A percentile compares a stretch with the other conserved stretches of the same genome.
These are phyloP conservation scores for Scotopteryx bipunctaria DNA, from an alignment of 2,888 invertebrate species.

Conservation along the genomic window DNA sequence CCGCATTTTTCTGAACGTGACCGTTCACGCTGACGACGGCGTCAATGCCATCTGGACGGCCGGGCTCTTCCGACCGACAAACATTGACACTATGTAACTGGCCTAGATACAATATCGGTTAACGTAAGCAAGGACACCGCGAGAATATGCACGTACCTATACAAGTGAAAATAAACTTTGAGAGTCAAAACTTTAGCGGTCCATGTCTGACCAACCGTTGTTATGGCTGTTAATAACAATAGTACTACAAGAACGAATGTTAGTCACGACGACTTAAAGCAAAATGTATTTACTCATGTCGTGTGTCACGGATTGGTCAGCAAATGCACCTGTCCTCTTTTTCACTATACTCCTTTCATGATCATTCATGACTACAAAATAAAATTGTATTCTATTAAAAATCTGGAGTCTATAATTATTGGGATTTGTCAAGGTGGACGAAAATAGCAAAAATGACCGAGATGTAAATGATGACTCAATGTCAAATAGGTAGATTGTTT, in stretches of 20 bases:
- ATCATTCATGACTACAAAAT: conserved; percentile 26
- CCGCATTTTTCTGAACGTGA: conserved; percentile 76
- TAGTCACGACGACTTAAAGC: background rate
- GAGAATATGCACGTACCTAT: conserved; percentile 37
- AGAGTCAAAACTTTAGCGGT: conserved; percentile 43
- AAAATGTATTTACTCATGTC: conserved; percentile 1
- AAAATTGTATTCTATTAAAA: conserved; percentile 33
- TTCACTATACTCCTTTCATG: conserved; percentile 20
- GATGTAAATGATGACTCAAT: conserved; percentile 54
- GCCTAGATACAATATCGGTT: conserved; percentile 60
- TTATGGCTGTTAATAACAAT: no score
- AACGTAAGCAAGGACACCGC: conserved; percentile 57
- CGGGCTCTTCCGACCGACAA: conserved; percentile 68
- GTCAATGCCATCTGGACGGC: conserved; percentile 68
- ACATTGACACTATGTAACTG: conserved; percentile 79
- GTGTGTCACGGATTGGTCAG: conserved; percentile 5
- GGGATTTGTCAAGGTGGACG: conserved; percentile 49
- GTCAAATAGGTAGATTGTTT: conserved; percentile 50
- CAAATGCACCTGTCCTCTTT: conserved; percentile 4
- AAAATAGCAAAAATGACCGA: conserved; percentile 52
- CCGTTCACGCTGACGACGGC: conserved; percentile 65
- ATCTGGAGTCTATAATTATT: conserved; percentile 42
- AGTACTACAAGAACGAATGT: background rate
- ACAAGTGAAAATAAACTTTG: conserved; percentile 50
- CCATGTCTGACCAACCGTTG: background rate